Base-by-base conservation (phyloP, 2,113 vertebrate genomes). In the Phocoena phocoena region DNA sequence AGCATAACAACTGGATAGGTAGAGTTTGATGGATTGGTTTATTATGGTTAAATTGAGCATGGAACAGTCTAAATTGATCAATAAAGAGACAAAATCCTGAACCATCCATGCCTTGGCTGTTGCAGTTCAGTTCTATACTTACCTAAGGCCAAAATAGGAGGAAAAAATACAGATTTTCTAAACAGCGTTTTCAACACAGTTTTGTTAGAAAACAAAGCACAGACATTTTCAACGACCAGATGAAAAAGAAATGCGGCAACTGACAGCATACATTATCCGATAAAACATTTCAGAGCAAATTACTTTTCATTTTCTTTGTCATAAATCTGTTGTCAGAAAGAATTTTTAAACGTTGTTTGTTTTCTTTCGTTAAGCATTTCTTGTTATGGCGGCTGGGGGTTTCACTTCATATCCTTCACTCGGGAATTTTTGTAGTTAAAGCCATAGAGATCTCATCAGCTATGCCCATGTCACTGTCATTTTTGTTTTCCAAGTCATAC, bases 11-110 rank as follows among this genome's bases (percentile, higher is more conserved):
- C 50, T 38, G 55, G 83, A 63, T 67, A 84, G 89, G 86, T 67
- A 79, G 3, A 25, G 36, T 77, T 96, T 96, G 98, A 98, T 96
- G 93, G 95, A 96, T 97, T 87, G 87, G 92, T 95, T 98, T 97
- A 92, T 97, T 97, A 93, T 81, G 76, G 95, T 81, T 95, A 97
- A 98, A 97, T 97, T 92, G 85, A 97, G 89, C 95, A 92, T 90
- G 90, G 70, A 90, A 82, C 93, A 87, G 62, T 96, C 79, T 97
- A 93, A 95, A 96, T 79, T 95, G 92, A 92, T 97, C 95, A 97
- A 93, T 91, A 90, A 87, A 85, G 71, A 96, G 93, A 97, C 63
- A 95, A 77, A 97, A 87, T 90, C 83, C 74, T 73, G 31, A 94
- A 50, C 68, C 23, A 63, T 70, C 80, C 79, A 31, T 33, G 53